These are phyloP conservation scores for Aratinga solstitialis DNA, from an alignment of 2,797 vertebrate species.

Conservation along the genomic window DNA sequence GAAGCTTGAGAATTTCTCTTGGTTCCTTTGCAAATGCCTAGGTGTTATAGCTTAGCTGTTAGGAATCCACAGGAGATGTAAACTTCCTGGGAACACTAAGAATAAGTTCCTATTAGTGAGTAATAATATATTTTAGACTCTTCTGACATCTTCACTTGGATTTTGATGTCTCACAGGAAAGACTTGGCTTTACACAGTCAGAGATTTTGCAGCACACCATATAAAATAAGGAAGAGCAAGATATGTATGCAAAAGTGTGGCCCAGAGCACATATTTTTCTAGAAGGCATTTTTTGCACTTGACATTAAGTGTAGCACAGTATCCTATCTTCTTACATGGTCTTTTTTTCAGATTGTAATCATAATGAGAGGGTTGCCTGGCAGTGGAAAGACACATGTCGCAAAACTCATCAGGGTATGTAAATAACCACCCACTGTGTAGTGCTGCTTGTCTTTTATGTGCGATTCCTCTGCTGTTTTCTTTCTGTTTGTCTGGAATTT, in stretches of 20 bases:
- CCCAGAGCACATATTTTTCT: not conserved
- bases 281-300: not conserved
- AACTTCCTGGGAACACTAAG: not conserved
- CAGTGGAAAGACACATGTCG: constrained; percentile 97
- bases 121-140: not conserved
- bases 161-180: not conserved
- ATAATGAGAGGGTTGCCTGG: constrained; percentile 98
- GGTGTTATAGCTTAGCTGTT: not conserved
- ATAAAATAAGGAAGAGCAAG: not conserved
- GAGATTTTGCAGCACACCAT: not conserved
- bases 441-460: not conserved
- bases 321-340: not conserved
- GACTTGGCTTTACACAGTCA: not conserved
- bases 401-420: constrained; percentile 96
- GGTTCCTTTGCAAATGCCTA: not conserved
- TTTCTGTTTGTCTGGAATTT: not conserved
- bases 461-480: not conserved
- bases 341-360: constrained; percentile 91
- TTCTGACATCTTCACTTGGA: not conserved
- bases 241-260: not conserved
- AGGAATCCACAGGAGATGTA: not conserved
- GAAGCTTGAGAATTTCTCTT: not conserved
- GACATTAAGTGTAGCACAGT: not conserved
- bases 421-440: not conserved
- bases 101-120: not conserved